Conservation (phyloP, 2,888 invertebrate species). For the Hyposoter dolosus region DNA sequence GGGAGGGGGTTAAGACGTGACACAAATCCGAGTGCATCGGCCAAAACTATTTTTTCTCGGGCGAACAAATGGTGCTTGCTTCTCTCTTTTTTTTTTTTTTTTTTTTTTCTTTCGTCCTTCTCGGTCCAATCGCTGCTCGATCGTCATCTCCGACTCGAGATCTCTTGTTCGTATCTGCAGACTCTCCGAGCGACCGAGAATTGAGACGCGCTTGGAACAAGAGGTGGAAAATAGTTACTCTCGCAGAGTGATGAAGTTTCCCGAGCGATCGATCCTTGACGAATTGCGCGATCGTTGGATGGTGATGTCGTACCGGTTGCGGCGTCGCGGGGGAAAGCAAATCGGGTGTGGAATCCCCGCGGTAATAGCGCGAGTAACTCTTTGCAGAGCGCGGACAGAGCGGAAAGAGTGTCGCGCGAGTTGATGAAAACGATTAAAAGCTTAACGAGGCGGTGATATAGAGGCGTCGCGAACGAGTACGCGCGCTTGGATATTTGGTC, state of each 20-base stretch:
- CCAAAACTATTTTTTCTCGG: slow-evolving; percentile 36
- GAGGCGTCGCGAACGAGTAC: slow-evolving; percentile 58
- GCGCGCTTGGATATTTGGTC: too few relatives aligned
- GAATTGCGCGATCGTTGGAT: too few relatives aligned
- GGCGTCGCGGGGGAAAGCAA: slow-evolving; percentile 12
- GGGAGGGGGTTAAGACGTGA: slow-evolving; percentile 53
- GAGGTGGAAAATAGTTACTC: too few relatives aligned
- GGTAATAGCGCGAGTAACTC: too few relatives aligned
- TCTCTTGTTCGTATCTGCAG: slow-evolving; percentile 27
- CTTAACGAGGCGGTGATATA: slow-evolving; percentile 78
- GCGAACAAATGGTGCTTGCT: too few relatives aligned
- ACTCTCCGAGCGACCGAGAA: too few relatives aligned
- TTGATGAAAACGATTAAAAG: slow-evolving; percentile 83
- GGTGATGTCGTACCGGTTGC: too few relatives aligned
- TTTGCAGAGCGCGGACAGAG: too few relatives aligned
- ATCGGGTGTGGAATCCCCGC: slow-evolving; percentile 9
- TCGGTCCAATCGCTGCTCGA: slow-evolving; percentile 58
- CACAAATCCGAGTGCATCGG: slow-evolving; percentile 51
- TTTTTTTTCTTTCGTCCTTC: slow-evolving; percentile 30
- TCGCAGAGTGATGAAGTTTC: too few relatives aligned
- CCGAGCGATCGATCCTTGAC: too few relatives aligned
- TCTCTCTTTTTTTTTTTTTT: not conserved
- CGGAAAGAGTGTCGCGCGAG: slow-evolving; percentile 72
- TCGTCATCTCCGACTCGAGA: slow-evolving; percentile 66
- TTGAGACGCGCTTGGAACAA: too few relatives aligned